Percentiles rank a stretch among this genome's conserved stretches.
These are phyloP conservation scores for Abrostola tripartita DNA, from an alignment of 2,888 invertebrate genomes.

Conservation along the genomic window DNA sequence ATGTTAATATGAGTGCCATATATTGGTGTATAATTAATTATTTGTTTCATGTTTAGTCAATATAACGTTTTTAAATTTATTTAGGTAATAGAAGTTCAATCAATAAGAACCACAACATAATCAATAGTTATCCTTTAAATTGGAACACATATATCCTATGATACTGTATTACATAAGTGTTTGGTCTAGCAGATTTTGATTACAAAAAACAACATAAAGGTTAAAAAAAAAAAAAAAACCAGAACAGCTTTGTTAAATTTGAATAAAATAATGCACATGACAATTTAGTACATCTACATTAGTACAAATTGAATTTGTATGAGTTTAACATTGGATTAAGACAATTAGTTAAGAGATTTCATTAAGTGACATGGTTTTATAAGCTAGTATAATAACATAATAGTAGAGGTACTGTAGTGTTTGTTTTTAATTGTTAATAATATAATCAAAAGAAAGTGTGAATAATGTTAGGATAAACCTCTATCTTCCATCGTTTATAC, in stretches of 20 bases:
- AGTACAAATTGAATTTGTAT: constrained; percentile 69
- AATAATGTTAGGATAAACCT: constrained; percentile 45
- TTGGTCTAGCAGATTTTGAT: constrained; percentile 1
- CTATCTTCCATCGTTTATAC: constrained; percentile 29
- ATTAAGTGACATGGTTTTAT: constrained; percentile 49
- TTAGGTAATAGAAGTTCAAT: constrained; percentile 38
- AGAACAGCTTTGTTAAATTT: constrained; percentile 25
- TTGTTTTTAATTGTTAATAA: constrained; percentile 53
- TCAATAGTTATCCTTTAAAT: constrained; percentile 20
- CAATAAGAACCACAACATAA: constrained; percentile 31
- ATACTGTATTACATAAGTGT: constrained; percentile 8
- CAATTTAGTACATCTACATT: constrained; percentile 68
- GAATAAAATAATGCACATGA: constrained; percentile 39
- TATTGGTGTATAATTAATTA: constrained; percentile 48
- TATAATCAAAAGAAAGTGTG: constrained; percentile 50
- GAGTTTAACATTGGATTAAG: constrained; percentile 47
- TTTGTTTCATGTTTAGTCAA: constrained; percentile 48
- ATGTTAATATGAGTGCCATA: constrained; percentile 54
- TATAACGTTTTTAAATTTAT: constrained; percentile 42
- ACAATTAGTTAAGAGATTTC: constrained; percentile 50
- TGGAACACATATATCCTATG: constrained; percentile 2
- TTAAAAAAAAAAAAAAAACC: constrained; percentile 16
- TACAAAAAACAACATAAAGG: constrained; percentile 18
- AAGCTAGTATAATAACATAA: constrained; percentile 53
- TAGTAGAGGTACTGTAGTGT: constrained; percentile 52